These are phyloP conservation scores for Drosophila kikkawai DNA, from an alignment of 1,140 invertebrate species.

Conservation along the genomic window DNA sequence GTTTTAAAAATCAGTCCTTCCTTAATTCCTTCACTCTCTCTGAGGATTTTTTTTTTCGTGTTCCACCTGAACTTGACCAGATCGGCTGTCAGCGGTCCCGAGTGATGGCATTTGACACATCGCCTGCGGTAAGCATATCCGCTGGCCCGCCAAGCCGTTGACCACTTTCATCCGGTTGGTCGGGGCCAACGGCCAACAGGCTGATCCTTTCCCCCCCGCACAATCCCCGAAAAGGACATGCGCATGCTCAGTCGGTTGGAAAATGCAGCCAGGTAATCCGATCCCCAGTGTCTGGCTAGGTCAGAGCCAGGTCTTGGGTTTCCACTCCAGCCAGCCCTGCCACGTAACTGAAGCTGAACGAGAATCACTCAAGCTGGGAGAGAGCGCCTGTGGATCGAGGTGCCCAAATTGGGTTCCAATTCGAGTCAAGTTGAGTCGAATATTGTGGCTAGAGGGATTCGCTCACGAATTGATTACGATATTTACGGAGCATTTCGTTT, in stretches of 20 bases:
- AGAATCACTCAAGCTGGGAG: constrained; percentile 1
- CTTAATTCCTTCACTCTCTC: constrained; percentile 5
- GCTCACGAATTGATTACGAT: constrained; percentile 76
- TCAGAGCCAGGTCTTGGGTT: constrained; percentile 53
- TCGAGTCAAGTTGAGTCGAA: constrained; percentile 50
- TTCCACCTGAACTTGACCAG: constrained; percentile 39
- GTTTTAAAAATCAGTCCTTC: background rate
- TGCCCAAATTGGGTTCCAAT: constrained; percentile 58
- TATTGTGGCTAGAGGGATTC: constrained; percentile 10
- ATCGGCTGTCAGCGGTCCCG: constrained; percentile 34
- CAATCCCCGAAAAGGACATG: constrained; percentile 68
- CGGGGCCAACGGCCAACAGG: constrained; percentile 65
- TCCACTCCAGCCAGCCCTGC: constrained; percentile 22
- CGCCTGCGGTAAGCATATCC: constrained; percentile 76
- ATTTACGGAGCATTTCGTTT: constrained; percentile 79
- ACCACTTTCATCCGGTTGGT: constrained; percentile 79
- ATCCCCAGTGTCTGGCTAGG: constrained; percentile 58
- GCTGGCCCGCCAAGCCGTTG: constrained; percentile 51
- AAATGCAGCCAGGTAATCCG: constrained; percentile 77
- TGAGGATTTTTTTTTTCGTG: background rate
- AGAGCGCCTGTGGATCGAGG: constrained; percentile 19
- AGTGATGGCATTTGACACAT: constrained; percentile 62
- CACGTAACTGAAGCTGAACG: constrained; percentile 60
- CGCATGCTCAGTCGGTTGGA: constrained; percentile 76
- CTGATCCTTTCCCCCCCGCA: constrained; percentile 31